Evolutionary conservation across 2,888 invertebrate genomes (phyloP).

Genomic region (Ennomos quercinarius): DNA sequence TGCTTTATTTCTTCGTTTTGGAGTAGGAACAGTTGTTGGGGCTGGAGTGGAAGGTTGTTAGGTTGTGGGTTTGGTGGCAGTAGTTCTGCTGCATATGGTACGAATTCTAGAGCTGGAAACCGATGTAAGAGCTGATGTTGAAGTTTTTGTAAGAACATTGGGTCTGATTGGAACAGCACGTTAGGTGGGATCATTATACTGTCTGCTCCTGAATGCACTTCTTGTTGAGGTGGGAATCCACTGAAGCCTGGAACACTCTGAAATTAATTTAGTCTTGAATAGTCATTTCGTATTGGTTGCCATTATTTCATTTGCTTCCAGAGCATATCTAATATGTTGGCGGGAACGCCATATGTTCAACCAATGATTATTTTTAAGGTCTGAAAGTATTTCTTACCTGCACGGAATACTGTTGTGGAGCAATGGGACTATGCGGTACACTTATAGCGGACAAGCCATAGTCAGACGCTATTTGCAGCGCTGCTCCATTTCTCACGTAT

Average conservation of each 20-base stretch:
- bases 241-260: slow-evolving; percentile 34
- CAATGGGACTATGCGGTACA: slow-evolving; percentile 71
- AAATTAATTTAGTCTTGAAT: slow-evolving; percentile 1
- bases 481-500: slow-evolving; percentile 69
- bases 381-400: slow-evolving; percentile 9
- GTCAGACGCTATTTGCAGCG: slow-evolving; percentile 74
- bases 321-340: too few species aligned
- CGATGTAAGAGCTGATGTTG: slow-evolving; percentile 72
- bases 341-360: too few species aligned
- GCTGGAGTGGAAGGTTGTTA: slow-evolving; percentile 46
- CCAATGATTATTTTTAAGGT: too few species aligned
- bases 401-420: slow-evolving; percentile 42
- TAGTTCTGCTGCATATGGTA: slow-evolving; percentile 70
- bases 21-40: slow-evolving; percentile 57
- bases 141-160: slow-evolving; percentile 75
- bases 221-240: slow-evolving; percentile 64
- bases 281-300: too few species aligned
- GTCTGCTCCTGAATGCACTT: slow-evolving; percentile 67
- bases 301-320: too few species aligned
- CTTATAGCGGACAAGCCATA: slow-evolving; percentile 73
- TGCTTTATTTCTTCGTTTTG: slow-evolving; percentile 67
- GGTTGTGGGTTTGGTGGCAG: slow-evolving; percentile 46
- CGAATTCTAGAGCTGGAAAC: slow-evolving; percentile 72
- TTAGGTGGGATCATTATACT: slow-evolving; percentile 71
- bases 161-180: slow-evolving; percentile 82